These are phyloP conservation scores for Leucosticte australis DNA, from an alignment of 2,113 vertebrate genomes.

Conservation along the genomic window DNA sequence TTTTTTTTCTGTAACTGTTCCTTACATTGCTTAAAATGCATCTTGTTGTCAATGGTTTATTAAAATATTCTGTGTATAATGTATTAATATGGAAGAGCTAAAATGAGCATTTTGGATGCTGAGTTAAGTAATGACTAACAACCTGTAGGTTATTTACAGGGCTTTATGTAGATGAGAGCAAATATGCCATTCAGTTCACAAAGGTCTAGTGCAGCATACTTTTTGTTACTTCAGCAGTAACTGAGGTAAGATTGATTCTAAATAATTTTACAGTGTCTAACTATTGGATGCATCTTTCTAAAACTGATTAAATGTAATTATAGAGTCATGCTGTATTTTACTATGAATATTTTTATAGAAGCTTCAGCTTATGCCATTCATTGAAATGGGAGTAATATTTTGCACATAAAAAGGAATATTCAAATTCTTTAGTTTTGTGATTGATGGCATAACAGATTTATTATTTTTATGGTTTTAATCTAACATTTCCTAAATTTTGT, in stretches of 20 bases:
- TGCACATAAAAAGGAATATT: slow-evolving; percentile 48
- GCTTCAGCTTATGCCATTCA: slow-evolving; percentile 23
- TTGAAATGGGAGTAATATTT: slow-evolving; percentile 39
- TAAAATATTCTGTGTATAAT: slow-evolving; percentile 23
- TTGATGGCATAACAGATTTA: slow-evolving; percentile 21
- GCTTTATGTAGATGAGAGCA: neutral
- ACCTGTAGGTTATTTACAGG: slow-evolving; percentile 34
- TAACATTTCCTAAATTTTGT: slow-evolving; percentile 33
- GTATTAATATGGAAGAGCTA: neutral
- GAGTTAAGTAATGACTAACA: slow-evolving; percentile 17
- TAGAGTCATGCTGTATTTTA: slow-evolving; percentile 57
- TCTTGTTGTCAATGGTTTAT: neutral
- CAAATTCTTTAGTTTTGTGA: slow-evolving; percentile 37
- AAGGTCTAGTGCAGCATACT: neutral
- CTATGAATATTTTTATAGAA: slow-evolving; percentile 64
- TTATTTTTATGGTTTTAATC: slow-evolving; percentile 44
- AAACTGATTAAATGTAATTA: slow-evolving; percentile 14
- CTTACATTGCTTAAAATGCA: slow-evolving; percentile 29
- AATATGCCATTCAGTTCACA: neutral
- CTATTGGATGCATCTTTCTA: slow-evolving; percentile 25
- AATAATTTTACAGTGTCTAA: slow-evolving; percentile 7
- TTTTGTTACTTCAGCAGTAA: neutral
- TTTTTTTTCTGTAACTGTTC: slow-evolving; percentile 40
- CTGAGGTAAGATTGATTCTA: slow-evolving; percentile 1
- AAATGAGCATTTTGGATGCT: neutral